Evolutionary conservation across 2,888 invertebrate genomes (phyloP).

Genomic region (Hipparchia semele): DNA sequence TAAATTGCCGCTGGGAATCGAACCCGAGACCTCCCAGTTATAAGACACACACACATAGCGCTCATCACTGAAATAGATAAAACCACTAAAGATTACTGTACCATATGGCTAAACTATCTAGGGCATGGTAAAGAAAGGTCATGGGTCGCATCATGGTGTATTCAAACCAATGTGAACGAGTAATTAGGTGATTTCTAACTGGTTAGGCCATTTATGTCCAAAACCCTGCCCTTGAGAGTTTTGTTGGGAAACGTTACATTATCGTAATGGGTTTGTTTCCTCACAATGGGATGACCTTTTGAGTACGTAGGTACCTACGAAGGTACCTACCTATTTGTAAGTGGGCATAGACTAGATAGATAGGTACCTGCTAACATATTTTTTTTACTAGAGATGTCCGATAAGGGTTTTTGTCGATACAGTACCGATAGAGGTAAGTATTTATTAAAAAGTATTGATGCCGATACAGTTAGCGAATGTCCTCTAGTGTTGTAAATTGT

Average conservation of each 20-base stretch:
- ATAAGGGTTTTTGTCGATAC: too few species aligned
- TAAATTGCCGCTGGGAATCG: too few species aligned
- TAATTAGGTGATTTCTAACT: conserved; percentile 33
- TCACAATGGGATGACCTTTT: conserved; percentile 27
- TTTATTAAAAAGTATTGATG: too few species aligned
- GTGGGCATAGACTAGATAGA: neutral
- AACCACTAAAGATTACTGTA: conserved; percentile 45
- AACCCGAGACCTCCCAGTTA: too few species aligned
- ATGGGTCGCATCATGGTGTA: conserved; percentile 21
- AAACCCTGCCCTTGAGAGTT: conserved; percentile 26
- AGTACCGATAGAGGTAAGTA: too few species aligned
- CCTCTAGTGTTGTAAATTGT: too few species aligned
- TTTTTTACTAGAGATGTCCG: neutral
- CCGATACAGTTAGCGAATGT: too few species aligned
- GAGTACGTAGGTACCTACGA: conserved; percentile 5
- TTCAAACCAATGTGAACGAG: conserved; percentile 19
- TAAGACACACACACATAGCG: too few species aligned
- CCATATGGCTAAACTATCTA: conserved; percentile 42
- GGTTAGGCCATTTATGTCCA: conserved; percentile 6
- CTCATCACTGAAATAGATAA: neutral
- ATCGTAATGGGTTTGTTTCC: conserved; percentile 31
- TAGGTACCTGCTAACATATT: neutral
- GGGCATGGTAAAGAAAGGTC: conserved; percentile 23
- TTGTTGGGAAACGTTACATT: conserved; percentile 32
- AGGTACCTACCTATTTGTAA: neutral